These are phyloP conservation scores for Danionella cerebrum DNA, from an alignment of 2,113 vertebrate genomes.

Conservation along the genomic window DNA sequence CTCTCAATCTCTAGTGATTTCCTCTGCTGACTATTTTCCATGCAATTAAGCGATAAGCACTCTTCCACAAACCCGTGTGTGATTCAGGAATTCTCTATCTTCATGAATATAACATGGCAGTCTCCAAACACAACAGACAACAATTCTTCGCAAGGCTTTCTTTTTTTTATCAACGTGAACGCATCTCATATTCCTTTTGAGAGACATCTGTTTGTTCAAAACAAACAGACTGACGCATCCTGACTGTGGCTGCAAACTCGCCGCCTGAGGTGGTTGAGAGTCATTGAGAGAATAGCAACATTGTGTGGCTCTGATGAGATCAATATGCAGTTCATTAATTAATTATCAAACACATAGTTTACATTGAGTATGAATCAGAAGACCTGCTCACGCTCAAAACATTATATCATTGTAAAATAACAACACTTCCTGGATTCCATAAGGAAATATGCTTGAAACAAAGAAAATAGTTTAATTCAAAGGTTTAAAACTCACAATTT, in stretches of 20 bases:
- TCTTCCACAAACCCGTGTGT: conserved; percentile 40
- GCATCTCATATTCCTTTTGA: conserved; percentile 35
- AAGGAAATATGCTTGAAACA: no score
- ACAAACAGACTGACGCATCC: conserved; percentile 21
- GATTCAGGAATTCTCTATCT: conserved; percentile 39
- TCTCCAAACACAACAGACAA: conserved; percentile 30
- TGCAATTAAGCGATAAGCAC: conserved; percentile 67
- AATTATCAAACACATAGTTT: no score
- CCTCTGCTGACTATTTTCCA: conserved; percentile 46
- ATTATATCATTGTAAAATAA: no score
- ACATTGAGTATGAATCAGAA: no score
- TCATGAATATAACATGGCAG: conserved; percentile 34
- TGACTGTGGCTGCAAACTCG: background rate
- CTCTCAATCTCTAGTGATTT: conserved; percentile 47
- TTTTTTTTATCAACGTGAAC: conserved; percentile 37
- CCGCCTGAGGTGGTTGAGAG: background rate
- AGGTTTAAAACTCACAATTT: no score
- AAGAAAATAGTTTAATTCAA: no score
- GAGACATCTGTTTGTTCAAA: conserved; percentile 37
- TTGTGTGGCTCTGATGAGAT: background rate
- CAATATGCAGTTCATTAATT: no score
- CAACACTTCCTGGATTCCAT: no score
- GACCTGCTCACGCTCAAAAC: no score
- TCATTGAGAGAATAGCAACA: conserved; percentile 10
- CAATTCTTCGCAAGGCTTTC: conserved; percentile 19